phyloP scores from a whole-genome alignment of 2,888 invertebrate species.

The Mythimna lalbum region DNA sequence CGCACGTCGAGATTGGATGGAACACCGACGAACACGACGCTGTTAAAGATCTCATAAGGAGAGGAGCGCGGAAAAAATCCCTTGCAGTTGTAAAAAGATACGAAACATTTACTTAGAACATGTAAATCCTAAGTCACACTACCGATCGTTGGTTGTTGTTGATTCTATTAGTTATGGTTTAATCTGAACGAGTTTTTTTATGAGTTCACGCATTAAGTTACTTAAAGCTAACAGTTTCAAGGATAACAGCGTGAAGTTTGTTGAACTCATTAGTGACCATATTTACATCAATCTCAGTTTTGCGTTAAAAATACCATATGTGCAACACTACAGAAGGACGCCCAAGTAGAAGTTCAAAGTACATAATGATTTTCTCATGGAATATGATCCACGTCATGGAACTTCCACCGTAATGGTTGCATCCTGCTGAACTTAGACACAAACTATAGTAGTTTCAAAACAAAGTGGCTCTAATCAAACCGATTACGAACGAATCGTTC shows the following conservation, averaged over 20 bases:
- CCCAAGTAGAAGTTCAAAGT: background rate
- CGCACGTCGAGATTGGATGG: constrained; percentile 4
- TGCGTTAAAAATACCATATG: too few relatives aligned
- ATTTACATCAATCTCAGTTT: background rate
- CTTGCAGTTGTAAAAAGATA: background rate
- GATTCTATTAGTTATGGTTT: background rate
- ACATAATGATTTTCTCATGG: constrained; percentile 34
- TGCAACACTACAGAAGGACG: background rate
- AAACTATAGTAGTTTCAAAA: constrained; percentile 33
- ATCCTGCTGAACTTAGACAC: constrained; percentile 30
- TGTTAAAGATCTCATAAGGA: background rate
- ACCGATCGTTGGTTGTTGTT: too few relatives aligned
- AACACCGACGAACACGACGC: constrained; percentile 8
- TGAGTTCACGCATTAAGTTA: background rate
- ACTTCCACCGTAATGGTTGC: constrained; percentile 35
- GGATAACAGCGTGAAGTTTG: background rate
- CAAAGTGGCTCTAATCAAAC: constrained; percentile 49
- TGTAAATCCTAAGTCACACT: constrained; percentile 3
- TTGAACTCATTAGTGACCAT: background rate
- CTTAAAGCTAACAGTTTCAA: background rate
- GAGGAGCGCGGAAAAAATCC: background rate
- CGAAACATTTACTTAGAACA: background rate
- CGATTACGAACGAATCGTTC: constrained; percentile 45
- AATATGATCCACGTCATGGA: constrained; percentile 2
- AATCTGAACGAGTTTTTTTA: background rate